phyloP scores from a whole-genome alignment of 64 coral and sea anemone species.

The Porites lutea region DNA sequence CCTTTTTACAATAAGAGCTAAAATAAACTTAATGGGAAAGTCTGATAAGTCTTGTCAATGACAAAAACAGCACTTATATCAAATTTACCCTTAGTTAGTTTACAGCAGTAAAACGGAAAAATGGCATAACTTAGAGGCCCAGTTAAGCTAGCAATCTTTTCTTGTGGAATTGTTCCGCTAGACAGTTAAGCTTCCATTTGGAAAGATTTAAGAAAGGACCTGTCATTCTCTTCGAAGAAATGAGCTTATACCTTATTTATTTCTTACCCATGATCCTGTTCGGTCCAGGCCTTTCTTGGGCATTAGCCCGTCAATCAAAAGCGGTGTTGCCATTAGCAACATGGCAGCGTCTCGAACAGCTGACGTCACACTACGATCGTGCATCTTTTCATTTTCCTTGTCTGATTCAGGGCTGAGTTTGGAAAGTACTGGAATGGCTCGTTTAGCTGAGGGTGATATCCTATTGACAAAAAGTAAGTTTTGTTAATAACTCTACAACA shows the following conservation, averaged over 20 bases:
- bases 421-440: conserved; percentile 52
- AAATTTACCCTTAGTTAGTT: too few relatives aligned
- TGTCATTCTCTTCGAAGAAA: neutral
- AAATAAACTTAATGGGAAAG: too few relatives aligned
- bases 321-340: conserved; percentile 59
- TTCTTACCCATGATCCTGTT: conserved; percentile 36
- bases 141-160: too few relatives aligned
- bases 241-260: neutral
- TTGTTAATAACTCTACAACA: neutral
- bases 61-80: too few relatives aligned
- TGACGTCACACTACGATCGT: conserved; percentile 19
- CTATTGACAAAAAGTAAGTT: conserved; percentile 5
- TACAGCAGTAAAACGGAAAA: too few relatives aligned
- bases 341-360: conserved; percentile 59
- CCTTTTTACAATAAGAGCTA: too few relatives aligned
- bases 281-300: neutral
- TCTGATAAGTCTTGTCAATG: too few relatives aligned
- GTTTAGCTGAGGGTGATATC: conserved; percentile 51
- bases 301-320: conserved; percentile 35
- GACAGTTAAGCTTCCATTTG: too few relatives aligned
- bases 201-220: neutral
- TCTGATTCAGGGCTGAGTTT: conserved; percentile 51
- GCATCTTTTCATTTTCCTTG: conserved; percentile 37
- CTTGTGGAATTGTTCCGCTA: too few relatives aligned
- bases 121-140: too few relatives aligned